Percentiles rank a stretch among this genome's conserved stretches.
Evolutionary conservation across 2,113 vertebrate genomes (phyloP).

Genomic region (Grammomys dolichurus): DNA sequence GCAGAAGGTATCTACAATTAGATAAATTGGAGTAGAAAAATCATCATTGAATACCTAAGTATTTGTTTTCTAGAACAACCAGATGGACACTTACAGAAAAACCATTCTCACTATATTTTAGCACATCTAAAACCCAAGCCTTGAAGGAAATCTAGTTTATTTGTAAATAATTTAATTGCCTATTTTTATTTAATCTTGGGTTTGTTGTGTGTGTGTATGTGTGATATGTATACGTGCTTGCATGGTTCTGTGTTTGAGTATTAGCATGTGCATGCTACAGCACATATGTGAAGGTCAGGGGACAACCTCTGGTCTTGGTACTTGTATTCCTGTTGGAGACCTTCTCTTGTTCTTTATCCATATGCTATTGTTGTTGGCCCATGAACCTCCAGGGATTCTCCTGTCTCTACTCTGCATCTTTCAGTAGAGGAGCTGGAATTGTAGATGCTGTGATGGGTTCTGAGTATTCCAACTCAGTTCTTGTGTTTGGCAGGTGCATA

Average conservation of each 20-base stretch:
- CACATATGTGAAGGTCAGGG: not conserved
- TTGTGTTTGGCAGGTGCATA: not conserved
- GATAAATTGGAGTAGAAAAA: not conserved
- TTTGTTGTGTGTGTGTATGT: not conserved
- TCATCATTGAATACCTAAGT: not conserved
- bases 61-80: not conserved
- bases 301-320: not conserved
- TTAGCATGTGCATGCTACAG: not conserved
- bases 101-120: not conserved
- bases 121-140: not conserved
- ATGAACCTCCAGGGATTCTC: not conserved
- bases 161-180: not conserved
- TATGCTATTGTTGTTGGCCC: not conserved
- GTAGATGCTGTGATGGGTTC: not conserved
- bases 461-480: not conserved
- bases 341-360: not conserved
- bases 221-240: not conserved
- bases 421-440: not conserved
- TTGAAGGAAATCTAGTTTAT: not conserved
- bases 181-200: not conserved
- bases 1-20: not conserved
- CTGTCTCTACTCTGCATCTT: not conserved
- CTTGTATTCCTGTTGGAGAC: not conserved
- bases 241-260: not conserved
- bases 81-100: not conserved